Evolutionary conservation across 2,888 invertebrate genomes (phyloP), one percentile per base, ranked within the genome.

Genomic region (Nemapogon koenigi): DNA sequence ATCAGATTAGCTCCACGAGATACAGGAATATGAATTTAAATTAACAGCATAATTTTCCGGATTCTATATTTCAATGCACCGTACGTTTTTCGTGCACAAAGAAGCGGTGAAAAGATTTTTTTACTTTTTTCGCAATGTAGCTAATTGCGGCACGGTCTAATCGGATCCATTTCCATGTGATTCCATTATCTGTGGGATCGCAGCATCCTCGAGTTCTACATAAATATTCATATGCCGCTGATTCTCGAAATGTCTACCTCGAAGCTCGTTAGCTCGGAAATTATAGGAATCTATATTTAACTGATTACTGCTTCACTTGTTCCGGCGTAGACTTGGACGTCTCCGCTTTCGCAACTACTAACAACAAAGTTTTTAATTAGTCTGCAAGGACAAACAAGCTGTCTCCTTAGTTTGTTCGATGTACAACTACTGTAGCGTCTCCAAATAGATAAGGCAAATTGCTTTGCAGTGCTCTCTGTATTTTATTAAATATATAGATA

Each of bases 301-400:
- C n/a, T n/a, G n/a, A n/a, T n/a, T n/a, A n/a, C n/a, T n/a, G n/a
- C n/a, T n/a, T n/a, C n/a, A n/a, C n/a, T n/a, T n/a, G n/a, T n/a
- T n/a, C n/a, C n/a, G n/a, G n/a, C n/a, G n/a, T 10, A 33, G 22
- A 32, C 13, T 16, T 32, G 26, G 14, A 16, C 16, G 32, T 33
- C 32, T 38, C 13, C 10, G 17, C 26, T 11, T 25, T 4, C 55
- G 47, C 53, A 64, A 75, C 57, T 73, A 66, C 51, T 50, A 49
- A 55, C 57, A 68, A 70, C 72, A 76, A 78, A 78, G 75, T 76
- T 76, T 76, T 76, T 78, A 78, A 78, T 78, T 78, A 78, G 75
- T 73, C 72, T 67, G 59, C 64, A 61, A 72, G 68, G 63, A 73
- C 75, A 75, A 76, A 73, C 76, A 76, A 67, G 69, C 70, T 63